These are phyloP conservation scores for Taphrorychus bicolor DNA, from an alignment of 2,888 invertebrate species.

Conservation along the genomic window DNA sequence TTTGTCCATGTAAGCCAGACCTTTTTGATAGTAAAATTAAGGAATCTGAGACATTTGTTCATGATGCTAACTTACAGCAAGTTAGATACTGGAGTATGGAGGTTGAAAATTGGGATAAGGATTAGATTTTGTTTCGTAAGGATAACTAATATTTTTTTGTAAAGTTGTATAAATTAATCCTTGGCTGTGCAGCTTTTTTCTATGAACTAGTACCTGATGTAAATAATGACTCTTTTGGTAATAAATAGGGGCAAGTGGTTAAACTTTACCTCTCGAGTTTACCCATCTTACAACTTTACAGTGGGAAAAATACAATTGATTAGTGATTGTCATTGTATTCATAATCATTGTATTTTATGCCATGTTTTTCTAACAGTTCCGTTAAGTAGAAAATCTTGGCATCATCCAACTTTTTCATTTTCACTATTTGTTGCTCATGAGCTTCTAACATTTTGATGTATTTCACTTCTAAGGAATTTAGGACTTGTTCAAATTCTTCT, in stretches of 20 bases:
- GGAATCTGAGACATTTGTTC: slow-evolving; percentile 9
- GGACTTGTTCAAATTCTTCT: slow-evolving; percentile 48
- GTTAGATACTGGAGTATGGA: slow-evolving; percentile 43
- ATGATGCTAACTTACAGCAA: slow-evolving; percentile 38
- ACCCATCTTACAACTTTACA: no score
- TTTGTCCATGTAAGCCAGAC: slow-evolving; percentile 46
- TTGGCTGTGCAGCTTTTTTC: no score
- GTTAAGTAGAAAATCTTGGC: slow-evolving; percentile 46
- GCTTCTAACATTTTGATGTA: slow-evolving; percentile 51
- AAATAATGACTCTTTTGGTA: no score
- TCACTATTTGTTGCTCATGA: slow-evolving; percentile 46
- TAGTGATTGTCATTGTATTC: no score
- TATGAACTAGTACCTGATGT: no score
- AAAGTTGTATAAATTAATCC: background rate
- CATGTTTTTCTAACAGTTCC: slow-evolving; percentile 45
- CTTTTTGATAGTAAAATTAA: slow-evolving; percentile 13
- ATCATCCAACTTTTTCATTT: slow-evolving; percentile 45
- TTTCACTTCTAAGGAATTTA: slow-evolving; percentile 50
- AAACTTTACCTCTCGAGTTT: no score
- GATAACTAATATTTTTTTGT: background rate
- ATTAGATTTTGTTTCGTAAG: background rate
- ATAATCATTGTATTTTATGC: slow-evolving; percentile 41
- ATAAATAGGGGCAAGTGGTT: no score
- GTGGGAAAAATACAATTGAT: no score
- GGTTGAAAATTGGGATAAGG: slow-evolving; percentile 49